Percentiles rank a stretch among this genome's conserved stretches.
These are phyloP conservation scores for Erinaceus europaeus DNA, from an alignment of 2,113 vertebrate species.

Conservation along the genomic window DNA sequence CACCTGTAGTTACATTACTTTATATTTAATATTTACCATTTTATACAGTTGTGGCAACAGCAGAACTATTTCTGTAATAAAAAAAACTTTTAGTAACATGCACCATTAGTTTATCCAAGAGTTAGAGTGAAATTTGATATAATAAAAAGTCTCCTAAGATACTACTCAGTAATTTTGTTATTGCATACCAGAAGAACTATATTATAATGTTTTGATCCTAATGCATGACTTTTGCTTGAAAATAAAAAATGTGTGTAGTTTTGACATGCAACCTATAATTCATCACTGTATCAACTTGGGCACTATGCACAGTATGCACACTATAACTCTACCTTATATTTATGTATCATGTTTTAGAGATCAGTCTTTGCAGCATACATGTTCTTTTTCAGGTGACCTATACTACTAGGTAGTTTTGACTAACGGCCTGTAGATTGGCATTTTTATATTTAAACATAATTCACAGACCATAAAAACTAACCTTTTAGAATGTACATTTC, in stretches of 20 bases:
- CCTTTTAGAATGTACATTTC: background rate
- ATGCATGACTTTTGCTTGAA: background rate
- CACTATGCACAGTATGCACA: too few species aligned
- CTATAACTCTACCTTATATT: too few species aligned
- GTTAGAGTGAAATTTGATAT: slow-evolving; percentile 18
- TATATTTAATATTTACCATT: background rate
- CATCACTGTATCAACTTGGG: background rate
- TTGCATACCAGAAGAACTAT: background rate
- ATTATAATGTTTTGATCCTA: background rate
- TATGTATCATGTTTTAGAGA: too few species aligned
- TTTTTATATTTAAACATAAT: slow-evolving; percentile 8
- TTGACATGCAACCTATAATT: background rate
- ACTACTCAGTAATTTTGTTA: background rate
- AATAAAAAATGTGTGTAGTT: background rate
- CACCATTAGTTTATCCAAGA: background rate
- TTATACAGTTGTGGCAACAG: background rate
- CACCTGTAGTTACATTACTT: background rate
- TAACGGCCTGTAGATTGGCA: background rate
- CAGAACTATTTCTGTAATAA: background rate
- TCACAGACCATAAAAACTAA: background rate
- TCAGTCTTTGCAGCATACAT: background rate
- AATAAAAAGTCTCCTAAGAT: background rate
- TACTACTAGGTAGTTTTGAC: slow-evolving; percentile 8
- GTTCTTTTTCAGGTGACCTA: background rate
- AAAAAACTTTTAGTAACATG: background rate